phyloP scores from a whole-genome alignment of 2,888 invertebrate species.

The Cheilosia vulpina region DNA sequence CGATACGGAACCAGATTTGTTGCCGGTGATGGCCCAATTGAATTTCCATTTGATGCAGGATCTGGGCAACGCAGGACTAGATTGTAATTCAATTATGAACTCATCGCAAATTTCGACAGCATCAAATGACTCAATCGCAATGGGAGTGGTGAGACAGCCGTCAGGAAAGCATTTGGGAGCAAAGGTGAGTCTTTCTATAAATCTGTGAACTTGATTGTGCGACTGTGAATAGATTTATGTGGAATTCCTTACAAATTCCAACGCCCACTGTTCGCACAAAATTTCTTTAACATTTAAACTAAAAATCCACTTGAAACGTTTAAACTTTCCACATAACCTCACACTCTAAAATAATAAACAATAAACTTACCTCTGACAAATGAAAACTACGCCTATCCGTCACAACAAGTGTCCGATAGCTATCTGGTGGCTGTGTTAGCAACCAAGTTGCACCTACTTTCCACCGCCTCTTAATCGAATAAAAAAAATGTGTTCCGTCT shows the following conservation, averaged over 20 bases:
- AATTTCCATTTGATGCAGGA: slow-evolving; percentile 81
- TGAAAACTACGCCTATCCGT: too few species aligned
- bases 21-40: slow-evolving; percentile 79
- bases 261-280: too few species aligned
- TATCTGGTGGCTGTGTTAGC: too few species aligned
- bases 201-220: neutral
- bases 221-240: neutral
- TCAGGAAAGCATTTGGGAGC: slow-evolving; percentile 63
- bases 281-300: too few species aligned
- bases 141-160: slow-evolving; percentile 46
- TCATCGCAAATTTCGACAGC: slow-evolving; percentile 83
- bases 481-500: slow-evolving; percentile 2
- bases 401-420: too few species aligned
- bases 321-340: too few species aligned
- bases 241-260: neutral
- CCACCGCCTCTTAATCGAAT: neutral
- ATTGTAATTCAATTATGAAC: slow-evolving; percentile 83
- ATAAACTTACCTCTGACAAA: too few species aligned
- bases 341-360: too few species aligned
- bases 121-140: slow-evolving; percentile 81
- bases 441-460: neutral
- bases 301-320: too few species aligned
- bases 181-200: slow-evolving; percentile 40
- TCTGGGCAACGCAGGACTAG: slow-evolving; percentile 77
- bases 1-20: slow-evolving; percentile 77